Evolutionary conservation across 1,140 invertebrate genomes (phyloP), one percentile per base, ranked within the genome.

Genomic region (Acyrthosiphon pisum): DNA sequence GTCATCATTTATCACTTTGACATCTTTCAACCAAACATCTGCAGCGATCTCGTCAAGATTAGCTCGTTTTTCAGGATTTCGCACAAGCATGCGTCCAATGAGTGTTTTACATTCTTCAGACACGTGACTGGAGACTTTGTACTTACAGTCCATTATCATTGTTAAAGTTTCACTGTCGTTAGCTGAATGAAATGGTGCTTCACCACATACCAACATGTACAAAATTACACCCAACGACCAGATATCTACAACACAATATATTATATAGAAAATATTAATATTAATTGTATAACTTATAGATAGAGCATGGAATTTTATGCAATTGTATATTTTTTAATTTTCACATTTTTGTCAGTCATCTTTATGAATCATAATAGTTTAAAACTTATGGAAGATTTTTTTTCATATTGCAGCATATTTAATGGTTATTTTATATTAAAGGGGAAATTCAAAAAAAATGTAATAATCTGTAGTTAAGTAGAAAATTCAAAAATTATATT

Each of bases 121-220:
- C 48, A 99, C 97, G 95, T 99, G 97, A 48, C 96, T 95, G 93
- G 99, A 99, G 94, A 99, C 97, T 89, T 97, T 97, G 95, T 99
- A 99, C 96, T 99, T 99, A 96, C 99, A 99, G 95, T 99, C 99
- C 98, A 99, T 99, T 94, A 99, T 99, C 98, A 99, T 99, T 4
- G 99, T 99, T 30, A 99, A 95, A 1, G 99, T 99, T 96, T 99
- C 99, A 95, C 98, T 99, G 95, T 99, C 99, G 95, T 99, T 99
- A 44, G 99, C 98, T 96, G 99, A 99, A 96, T 99, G 99, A 95
- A 99, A 99, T 30, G 99, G 99, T 30, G 99, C 97, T 95, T 98
- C 97, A 30, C 99, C 99, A 96, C 98, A 99, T 4, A 99, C 99
- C 94, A 99, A 96, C 99, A 99, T 99, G 95, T 98, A 99, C 46